Percentiles rank a stretch among this genome's conserved stretches.
These are phyloP conservation scores for Drosophila pseudoananassae DNA, from an alignment of 1,140 invertebrate genomes.

Conservation along the genomic window DNA sequence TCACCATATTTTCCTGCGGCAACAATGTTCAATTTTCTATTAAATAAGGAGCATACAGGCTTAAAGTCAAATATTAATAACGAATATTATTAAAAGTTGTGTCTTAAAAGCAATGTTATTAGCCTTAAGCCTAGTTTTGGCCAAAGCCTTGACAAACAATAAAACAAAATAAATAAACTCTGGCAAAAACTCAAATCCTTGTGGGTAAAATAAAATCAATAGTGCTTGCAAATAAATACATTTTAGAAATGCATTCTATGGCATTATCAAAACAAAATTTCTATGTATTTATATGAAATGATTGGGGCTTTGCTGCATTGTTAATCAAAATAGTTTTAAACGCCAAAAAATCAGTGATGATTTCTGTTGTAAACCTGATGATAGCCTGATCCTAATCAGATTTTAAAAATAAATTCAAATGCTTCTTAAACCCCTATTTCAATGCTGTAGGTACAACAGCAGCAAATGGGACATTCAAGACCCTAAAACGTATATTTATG, in stretches of 20 bases:
- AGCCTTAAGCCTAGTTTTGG: neutral
- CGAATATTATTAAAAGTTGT: neutral
- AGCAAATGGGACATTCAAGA: neutral
- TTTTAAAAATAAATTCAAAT: neutral
- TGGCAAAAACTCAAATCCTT: slow-evolving; percentile 23
- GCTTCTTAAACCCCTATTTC: neutral
- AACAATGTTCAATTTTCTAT: neutral
- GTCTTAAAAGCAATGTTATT: slow-evolving; percentile 1
- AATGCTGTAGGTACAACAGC: neutral
- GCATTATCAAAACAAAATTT: slow-evolving; percentile 43
- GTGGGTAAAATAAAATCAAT: slow-evolving; percentile 70
- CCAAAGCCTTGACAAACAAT: neutral
- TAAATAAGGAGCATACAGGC: neutral
- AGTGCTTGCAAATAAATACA: slow-evolving; percentile 75
- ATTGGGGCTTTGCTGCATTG: too few species aligned
- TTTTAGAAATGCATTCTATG: slow-evolving; percentile 27
- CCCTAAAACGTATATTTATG: slow-evolving; percentile 2
- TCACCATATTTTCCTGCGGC: neutral
- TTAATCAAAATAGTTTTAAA: too few species aligned
- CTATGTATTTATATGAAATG: slow-evolving; percentile 8
- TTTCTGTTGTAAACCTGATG: too few species aligned
- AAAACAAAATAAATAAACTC: neutral
- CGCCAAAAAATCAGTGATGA: too few species aligned
- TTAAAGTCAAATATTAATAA: neutral
- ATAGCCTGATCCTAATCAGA: neutral